Percentiles rank a stretch among this genome's conserved stretches.
These are phyloP conservation scores for Micromesistius poutassou DNA, from an alignment of 2,797 vertebrate genomes.

Conservation along the genomic window DNA sequence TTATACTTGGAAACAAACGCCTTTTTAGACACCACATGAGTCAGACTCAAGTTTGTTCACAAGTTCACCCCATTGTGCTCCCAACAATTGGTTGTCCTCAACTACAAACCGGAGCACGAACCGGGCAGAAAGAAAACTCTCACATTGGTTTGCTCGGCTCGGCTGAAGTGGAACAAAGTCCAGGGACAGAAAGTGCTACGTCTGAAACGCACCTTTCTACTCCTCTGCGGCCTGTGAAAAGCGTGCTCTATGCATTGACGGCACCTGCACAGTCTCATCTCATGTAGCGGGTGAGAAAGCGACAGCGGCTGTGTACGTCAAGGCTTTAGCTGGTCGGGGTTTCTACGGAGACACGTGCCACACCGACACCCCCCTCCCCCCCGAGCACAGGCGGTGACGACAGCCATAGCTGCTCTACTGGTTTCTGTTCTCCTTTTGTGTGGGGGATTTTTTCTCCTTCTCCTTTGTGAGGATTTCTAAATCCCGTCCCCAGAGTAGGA, in stretches of 20 bases:
- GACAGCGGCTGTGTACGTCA: background rate
- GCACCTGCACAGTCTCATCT: background rate
- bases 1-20: background rate
- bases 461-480: slow-evolving; percentile 32
- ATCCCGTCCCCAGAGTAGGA: slow-evolving; percentile 3
- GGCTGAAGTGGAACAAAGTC: background rate
- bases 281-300: background rate
- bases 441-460: background rate
- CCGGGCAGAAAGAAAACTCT: background rate
- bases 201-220: no score
- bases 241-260: no score
- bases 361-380: no score
- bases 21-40: background rate
- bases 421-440: slow-evolving; percentile 47
- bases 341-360: background rate
- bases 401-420: slow-evolving; percentile 16
- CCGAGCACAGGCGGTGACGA: no score
- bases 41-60: background rate
- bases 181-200: no score
- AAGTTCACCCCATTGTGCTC: background rate
- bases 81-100: background rate
- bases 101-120: background rate
- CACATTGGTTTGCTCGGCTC: background rate
- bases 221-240: no score
- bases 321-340: background rate